Conservation (phyloP, 2,888 invertebrate species). For the Morpho deidamia region DNA sequence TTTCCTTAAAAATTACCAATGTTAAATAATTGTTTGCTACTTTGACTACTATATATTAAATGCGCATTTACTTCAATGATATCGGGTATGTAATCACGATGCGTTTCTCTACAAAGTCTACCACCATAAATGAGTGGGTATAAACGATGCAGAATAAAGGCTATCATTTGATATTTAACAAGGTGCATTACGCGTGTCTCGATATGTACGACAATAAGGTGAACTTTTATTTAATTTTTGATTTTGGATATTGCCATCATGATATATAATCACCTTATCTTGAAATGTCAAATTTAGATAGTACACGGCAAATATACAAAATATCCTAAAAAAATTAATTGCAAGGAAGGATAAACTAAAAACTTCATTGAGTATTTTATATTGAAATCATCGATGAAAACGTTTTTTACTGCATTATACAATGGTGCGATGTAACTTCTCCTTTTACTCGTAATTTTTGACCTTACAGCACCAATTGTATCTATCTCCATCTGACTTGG, state of each 20-base stretch:
- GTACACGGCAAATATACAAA: background rate
- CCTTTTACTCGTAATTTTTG: background rate
- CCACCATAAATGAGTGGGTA: background rate
- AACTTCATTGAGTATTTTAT: too few species aligned
- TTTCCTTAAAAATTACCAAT: background rate
- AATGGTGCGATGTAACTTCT: background rate
- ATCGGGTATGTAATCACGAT: background rate
- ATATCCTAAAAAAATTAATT: background rate
- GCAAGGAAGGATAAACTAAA: background rate
- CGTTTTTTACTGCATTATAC: background rate
- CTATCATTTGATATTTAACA: background rate
- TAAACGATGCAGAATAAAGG: background rate
- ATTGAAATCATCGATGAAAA: too few species aligned
- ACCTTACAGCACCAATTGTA: background rate
- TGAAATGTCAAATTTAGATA: too few species aligned
- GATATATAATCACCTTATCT: too few species aligned
- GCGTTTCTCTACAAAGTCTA: background rate
- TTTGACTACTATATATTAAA: slow-evolving; percentile 8
- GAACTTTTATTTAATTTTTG: too few species aligned
- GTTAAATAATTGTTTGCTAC: background rate
- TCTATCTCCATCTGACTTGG: background rate
- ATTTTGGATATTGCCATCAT: too few species aligned
- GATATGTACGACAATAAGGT: too few species aligned
- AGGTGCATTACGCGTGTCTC: too few species aligned
- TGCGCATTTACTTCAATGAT: slow-evolving; percentile 12